These are phyloP conservation scores for Acrobasis suavella DNA, from an alignment of 2,888 invertebrate genomes.

Conservation along the genomic window DNA sequence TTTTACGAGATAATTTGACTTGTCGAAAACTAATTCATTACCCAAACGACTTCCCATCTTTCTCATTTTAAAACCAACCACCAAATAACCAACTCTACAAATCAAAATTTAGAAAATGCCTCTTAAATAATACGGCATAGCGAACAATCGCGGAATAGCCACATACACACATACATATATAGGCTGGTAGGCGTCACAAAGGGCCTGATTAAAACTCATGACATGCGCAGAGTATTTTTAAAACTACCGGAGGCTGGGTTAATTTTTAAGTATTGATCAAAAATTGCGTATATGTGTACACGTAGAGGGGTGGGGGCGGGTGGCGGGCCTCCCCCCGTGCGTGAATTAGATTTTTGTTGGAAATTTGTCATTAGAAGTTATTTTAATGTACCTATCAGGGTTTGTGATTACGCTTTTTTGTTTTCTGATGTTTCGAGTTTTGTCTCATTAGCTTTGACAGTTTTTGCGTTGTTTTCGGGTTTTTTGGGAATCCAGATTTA, in stretches of 20 bases:
- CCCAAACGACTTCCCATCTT: no score
- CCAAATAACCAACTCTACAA: neutral
- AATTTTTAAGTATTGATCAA: constrained; percentile 83
- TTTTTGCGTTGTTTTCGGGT: neutral
- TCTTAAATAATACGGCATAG: constrained; percentile 23
- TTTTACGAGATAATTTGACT: no score
- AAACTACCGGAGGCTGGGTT: constrained; percentile 77
- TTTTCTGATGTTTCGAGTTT: neutral
- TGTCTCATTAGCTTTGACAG: neutral
- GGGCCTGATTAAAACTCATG: constrained; percentile 81
- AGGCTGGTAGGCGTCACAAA: constrained; percentile 63
- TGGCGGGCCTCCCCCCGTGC: constrained; percentile 47
- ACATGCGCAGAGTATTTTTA: constrained; percentile 82
- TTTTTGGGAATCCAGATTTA: neutral
- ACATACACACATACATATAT: constrained; percentile 42
- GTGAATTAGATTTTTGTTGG: constrained; percentile 74
- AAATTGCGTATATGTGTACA: constrained; percentile 74
- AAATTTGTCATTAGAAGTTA: constrained; percentile 73
- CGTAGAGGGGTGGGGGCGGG: constrained; percentile 37
- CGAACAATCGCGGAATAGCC: constrained; percentile 35
- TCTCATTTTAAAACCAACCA: neutral
- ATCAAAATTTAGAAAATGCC: constrained; percentile 4
- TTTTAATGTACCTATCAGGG: constrained; percentile 35
- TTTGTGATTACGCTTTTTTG: constrained; percentile 16
- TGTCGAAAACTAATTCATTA: no score